These are phyloP conservation scores for Silurus aristotelis DNA, from an alignment of 2,797 vertebrate genomes.

Conservation along the genomic window DNA sequence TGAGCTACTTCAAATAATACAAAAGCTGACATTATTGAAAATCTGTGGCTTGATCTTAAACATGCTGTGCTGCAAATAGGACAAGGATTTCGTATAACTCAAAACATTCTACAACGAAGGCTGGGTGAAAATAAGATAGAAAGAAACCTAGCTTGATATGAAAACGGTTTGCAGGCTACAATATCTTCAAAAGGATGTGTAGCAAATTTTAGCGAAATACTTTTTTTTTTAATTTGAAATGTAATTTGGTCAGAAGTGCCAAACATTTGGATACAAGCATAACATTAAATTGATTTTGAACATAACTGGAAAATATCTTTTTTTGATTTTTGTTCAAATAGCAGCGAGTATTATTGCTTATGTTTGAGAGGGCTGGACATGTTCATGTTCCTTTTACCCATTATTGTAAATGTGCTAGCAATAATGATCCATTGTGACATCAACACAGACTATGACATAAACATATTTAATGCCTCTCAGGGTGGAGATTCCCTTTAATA, in stretches of 20 bases:
- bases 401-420: not conserved
- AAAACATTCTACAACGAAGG: not conserved
- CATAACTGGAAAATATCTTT: not conserved
- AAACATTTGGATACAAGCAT: not conserved
- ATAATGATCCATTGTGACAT: not conserved
- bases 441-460: not conserved
- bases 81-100: not conserved
- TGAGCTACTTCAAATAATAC: not conserved
- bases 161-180: not conserved
- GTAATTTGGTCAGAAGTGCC: not conserved
- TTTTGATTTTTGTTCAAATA: not conserved
- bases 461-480: not conserved
- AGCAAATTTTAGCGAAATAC: too few relatives aligned
- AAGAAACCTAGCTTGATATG: not conserved
- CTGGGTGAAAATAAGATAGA: too few relatives aligned
- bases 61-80: not conserved
- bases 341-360: not conserved
- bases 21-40: not conserved
- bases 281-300: not conserved
- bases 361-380: not conserved
- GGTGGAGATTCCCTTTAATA: not conserved
- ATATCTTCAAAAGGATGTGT: not conserved
- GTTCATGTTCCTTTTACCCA: not conserved
- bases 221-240: not conserved
- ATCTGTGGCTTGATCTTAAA: not conserved